Conservation (phyloP, 2,888 invertebrate species). For the Drosophila mulleri region DNA sequence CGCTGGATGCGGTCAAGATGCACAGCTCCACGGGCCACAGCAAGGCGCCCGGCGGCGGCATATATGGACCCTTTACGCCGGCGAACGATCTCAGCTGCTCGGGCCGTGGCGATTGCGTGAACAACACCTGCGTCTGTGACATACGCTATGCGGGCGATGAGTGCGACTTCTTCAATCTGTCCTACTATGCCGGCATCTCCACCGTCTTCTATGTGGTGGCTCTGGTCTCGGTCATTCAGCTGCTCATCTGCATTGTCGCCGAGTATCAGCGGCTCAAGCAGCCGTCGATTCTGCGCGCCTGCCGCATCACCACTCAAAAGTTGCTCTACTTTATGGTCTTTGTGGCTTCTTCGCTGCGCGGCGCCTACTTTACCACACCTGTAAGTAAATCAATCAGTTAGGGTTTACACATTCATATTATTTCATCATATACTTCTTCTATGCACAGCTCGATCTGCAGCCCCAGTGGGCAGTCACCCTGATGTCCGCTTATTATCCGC, state of each 20-base stretch:
- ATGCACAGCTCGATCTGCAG: conserved; percentile 89
- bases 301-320: conserved; percentile 95
- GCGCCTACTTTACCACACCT: conserved; percentile 95
- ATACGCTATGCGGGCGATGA: conserved; percentile 94
- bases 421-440: not conserved
- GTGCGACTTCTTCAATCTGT: conserved; percentile 93
- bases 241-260: conserved; percentile 92
- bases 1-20: conserved; percentile 74
- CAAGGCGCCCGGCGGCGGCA: conserved; percentile 52
- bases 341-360: conserved; percentile 93
- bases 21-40: conserved; percentile 56
- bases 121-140: conserved; percentile 96
- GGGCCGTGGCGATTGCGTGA: conserved; percentile 95
- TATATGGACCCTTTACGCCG: conserved; percentile 63
- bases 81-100: conserved; percentile 88
- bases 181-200: conserved; percentile 90
- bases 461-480: conserved; percentile 95
- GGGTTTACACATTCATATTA: too few species aligned
- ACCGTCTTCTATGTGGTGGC: conserved; percentile 93
- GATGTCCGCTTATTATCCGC: conserved; percentile 95
- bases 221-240: conserved; percentile 92
- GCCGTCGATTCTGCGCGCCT: conserved; percentile 92
- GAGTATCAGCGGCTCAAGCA: conserved; percentile 94
- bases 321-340: conserved; percentile 94
- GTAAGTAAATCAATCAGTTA: conserved; percentile 87